These are phyloP conservation scores for Seriola dumerili DNA, from an alignment of 2,113 vertebrate species.

Conservation along the genomic window DNA sequence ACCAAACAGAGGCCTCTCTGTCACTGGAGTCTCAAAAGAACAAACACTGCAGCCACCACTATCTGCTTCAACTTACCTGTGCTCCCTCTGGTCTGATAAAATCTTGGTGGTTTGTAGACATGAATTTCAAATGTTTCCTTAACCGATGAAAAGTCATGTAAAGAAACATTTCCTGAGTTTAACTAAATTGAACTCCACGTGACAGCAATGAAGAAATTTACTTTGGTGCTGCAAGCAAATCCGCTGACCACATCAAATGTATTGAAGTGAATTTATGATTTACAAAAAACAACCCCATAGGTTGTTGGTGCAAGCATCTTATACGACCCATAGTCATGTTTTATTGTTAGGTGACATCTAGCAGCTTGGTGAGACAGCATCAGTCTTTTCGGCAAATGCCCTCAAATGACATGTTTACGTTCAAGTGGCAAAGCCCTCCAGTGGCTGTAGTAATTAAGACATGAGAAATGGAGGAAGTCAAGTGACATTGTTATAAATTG, in stretches of 20 bases:
- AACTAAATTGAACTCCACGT: neutral
- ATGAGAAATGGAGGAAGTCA: neutral
- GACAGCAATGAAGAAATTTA: neutral
- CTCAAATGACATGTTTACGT: neutral
- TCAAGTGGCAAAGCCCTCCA: neutral
- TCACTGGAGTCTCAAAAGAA: conserved; percentile 24
- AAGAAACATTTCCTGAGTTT: neutral
- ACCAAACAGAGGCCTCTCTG: conserved; percentile 42
- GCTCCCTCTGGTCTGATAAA: neutral
- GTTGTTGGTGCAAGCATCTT: neutral
- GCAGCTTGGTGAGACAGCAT: neutral
- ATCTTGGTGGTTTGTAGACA: neutral
- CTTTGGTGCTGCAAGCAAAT: neutral
- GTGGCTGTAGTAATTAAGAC: neutral
- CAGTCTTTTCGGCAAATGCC: neutral
- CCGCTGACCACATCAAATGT: neutral
- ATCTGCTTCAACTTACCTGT: neutral
- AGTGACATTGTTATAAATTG: neutral
- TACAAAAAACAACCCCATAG: neutral
- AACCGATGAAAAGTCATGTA: neutral
- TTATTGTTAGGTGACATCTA: neutral
- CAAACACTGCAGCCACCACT: conserved; percentile 5
- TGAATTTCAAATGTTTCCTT: neutral
- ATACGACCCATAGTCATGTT: neutral
- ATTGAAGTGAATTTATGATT: neutral